phyloP scores from a whole-genome alignment of 2,888 invertebrate species.

The Metalampra italica region DNA sequence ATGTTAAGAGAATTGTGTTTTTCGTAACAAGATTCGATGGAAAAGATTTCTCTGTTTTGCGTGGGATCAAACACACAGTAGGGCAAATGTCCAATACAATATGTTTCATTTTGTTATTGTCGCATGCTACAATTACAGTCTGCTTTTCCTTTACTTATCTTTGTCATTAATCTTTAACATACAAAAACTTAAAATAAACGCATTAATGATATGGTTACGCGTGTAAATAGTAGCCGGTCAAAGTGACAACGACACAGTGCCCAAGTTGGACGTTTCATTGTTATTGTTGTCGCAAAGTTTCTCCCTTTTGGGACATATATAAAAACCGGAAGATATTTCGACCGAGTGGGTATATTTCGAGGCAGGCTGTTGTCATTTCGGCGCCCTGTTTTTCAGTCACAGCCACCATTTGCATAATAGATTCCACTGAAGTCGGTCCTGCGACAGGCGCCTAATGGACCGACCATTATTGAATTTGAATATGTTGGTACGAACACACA shows the following conservation, averaged over 20 bases:
- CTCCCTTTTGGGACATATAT: conserved; percentile 4
- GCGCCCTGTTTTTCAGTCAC: conserved; percentile 24
- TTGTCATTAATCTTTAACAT: neutral
- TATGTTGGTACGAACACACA: conserved; percentile 4
- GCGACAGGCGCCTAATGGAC: conserved; percentile 17
- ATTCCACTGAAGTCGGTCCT: conserved; percentile 26
- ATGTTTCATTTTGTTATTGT: too few species aligned
- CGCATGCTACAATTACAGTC: too few species aligned
- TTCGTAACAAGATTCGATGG: neutral
- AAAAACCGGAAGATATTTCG: neutral
- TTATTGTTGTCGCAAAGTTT: conserved; percentile 3
- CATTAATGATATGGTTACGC: neutral
- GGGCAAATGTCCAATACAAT: too few species aligned
- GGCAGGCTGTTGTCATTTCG: conserved; percentile 18
- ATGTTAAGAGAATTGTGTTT: too few species aligned
- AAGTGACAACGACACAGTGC: neutral
- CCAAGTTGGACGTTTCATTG: conserved; percentile 1
- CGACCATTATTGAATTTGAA: conserved; percentile 28
- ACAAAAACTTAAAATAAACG: neutral
- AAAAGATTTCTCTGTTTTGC: neutral
- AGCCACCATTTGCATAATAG: conserved; percentile 33
- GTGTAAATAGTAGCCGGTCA: too few species aligned
- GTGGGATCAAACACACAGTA: too few species aligned
- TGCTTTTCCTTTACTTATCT: too few species aligned
- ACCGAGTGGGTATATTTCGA: conserved; percentile 8